phyloP scores from a whole-genome alignment of 2,113 vertebrate genomes.

The Rhabdomys dilectus region DNA sequence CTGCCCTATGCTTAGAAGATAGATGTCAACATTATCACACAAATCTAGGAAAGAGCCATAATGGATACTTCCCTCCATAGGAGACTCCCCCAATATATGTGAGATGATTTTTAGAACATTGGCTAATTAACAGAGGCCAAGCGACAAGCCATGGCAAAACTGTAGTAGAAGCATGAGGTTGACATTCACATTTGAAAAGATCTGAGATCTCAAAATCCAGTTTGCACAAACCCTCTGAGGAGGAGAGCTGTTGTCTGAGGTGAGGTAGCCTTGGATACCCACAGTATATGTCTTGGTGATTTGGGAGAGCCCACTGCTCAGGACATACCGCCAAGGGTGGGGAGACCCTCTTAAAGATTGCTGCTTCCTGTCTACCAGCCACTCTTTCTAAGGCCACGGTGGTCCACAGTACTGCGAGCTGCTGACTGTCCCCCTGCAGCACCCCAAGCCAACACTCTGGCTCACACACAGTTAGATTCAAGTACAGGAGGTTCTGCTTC shows the following conservation, averaged over 20 bases:
- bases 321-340: neutral
- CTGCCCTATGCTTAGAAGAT: neutral
- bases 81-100: neutral
- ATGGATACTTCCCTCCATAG: neutral
- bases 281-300: accelerated
- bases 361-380: neutral
- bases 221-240: neutral
- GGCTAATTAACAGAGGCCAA: neutral
- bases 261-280: neutral
- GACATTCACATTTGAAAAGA: neutral
- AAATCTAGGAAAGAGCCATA: neutral
- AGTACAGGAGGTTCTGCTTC: constrained; percentile 74
- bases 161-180: neutral
- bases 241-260: neutral
- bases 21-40: accelerated
- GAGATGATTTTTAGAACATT: neutral
- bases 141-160: neutral
- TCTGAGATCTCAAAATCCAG: neutral
- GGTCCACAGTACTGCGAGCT: constrained; percentile 37
- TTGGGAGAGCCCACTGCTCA: accelerated
- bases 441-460: constrained; percentile 24
- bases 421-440: neutral
- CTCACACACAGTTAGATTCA: constrained; percentile 70
- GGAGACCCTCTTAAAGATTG: neutral
- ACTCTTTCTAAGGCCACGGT: constrained; percentile 53